Percentiles rank a stretch among this genome's conserved stretches.
Conservation (phyloP, 2,113 vertebrate species). For the Amblyornis subalaris region DNA sequence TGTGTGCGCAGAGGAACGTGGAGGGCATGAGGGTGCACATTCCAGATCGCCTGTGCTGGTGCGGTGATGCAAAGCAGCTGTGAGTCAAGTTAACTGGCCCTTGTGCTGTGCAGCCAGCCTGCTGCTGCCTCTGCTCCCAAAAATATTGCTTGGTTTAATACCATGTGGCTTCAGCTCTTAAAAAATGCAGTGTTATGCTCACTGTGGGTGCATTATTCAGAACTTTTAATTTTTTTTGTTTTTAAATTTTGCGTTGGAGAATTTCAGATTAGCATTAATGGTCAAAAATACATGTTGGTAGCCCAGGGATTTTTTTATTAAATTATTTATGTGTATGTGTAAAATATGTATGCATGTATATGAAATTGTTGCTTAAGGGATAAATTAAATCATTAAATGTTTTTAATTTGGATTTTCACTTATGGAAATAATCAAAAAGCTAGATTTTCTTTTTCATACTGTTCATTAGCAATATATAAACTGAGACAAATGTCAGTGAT, state of each 20-base stretch:
- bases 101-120: not conserved
- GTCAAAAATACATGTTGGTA: not conserved
- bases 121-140: not conserved
- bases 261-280: not conserved
- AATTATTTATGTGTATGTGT: not conserved
- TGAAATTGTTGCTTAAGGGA: not conserved
- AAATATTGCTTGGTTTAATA: not conserved
- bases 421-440: not conserved
- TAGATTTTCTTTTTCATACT: not conserved
- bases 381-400: not conserved
- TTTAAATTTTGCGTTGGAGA: not conserved
- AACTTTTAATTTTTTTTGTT: not conserved
- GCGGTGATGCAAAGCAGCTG: conserved; percentile 29
- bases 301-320: not conserved
- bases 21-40: conserved; percentile 38
- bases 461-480: not conserved
- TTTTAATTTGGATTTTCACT: not conserved
- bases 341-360: not conserved
- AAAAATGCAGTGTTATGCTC: not conserved
- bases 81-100: fast-evolving
- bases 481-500: not conserved
- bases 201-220: not conserved
- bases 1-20: not conserved
- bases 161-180: not conserved
- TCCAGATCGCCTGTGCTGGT: not conserved